Conservation (phyloP, 2,797 vertebrate species). For the Acanthiza pusilla region DNA sequence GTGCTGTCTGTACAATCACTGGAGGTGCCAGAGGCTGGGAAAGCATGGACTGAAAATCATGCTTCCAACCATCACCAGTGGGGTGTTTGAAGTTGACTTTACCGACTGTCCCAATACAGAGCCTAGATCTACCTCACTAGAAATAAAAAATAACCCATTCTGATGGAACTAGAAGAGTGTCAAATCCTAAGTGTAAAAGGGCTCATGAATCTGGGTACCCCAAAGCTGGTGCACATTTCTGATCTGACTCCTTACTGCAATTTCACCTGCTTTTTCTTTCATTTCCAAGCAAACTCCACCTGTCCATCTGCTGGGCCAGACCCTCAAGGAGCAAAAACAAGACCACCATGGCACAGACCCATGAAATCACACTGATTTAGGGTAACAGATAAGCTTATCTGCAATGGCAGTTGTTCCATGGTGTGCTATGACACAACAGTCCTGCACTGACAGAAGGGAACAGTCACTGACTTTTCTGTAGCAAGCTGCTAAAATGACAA, state of each 20-base stretch:
- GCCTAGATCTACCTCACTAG: neutral
- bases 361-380: neutral
- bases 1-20: neutral
- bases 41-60: neutral
- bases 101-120: neutral
- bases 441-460: neutral
- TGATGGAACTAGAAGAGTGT: neutral
- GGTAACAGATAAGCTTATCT: neutral
- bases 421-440: neutral
- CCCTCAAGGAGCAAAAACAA: neutral
- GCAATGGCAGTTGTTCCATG: neutral
- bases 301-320: neutral
- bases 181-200: neutral
- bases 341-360: neutral
- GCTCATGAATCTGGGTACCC: neutral
- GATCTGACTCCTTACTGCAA: neutral
- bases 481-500: constrained; percentile 41
- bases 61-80: neutral
- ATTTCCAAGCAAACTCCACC: neutral
- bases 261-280: neutral
- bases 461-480: neutral
- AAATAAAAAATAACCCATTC: neutral
- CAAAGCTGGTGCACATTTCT: neutral
- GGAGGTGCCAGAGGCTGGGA: neutral
- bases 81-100: neutral